These are phyloP conservation scores for Hepsetus odoe DNA, from an alignment of 2,113 vertebrate genomes.

Conservation along the genomic window DNA sequence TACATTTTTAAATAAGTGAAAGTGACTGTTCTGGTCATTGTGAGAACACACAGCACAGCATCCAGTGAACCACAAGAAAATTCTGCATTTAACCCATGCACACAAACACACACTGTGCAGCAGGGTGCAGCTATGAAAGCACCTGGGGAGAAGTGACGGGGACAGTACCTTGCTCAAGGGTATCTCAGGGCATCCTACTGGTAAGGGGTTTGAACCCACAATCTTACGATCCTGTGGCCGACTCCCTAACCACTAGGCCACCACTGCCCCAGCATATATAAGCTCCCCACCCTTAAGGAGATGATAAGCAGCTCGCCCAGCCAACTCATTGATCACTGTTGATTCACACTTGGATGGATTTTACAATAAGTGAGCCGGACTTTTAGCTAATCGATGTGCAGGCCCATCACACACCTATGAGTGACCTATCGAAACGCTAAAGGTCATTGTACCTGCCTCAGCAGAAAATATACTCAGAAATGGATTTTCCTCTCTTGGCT, in stretches of 20 bases:
- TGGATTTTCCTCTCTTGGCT: slow-evolving; percentile 74
- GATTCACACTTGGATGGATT: slow-evolving; percentile 68
- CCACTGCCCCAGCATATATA: slow-evolving; percentile 1
- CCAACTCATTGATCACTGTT: slow-evolving; percentile 67
- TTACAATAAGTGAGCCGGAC: slow-evolving; percentile 65
- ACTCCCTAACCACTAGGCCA: no score
- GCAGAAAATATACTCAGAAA: slow-evolving; percentile 71
- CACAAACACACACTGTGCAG: no score
- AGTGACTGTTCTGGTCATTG: no score
- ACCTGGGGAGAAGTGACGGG: no score
- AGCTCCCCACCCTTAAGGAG: slow-evolving; percentile 53
- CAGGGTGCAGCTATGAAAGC: no score
- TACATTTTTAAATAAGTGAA: neutral
- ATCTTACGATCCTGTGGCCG: no score
- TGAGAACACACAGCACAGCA: no score
- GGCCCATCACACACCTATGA: slow-evolving; percentile 62
- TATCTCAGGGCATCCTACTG: no score
- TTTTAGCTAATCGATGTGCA: slow-evolving; percentile 62
- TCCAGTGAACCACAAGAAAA: no score
- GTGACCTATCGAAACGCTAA: slow-evolving; percentile 75
- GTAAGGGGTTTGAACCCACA: no score
- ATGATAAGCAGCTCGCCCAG: slow-evolving; percentile 58
- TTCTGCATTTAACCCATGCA: no score
- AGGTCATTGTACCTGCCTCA: slow-evolving; percentile 75
- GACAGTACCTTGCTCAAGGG: no score